phyloP scores from a whole-genome alignment of 37 sponge, comb jelly and placozoan genomes.

The Cladorhizidae sp. region DNA sequence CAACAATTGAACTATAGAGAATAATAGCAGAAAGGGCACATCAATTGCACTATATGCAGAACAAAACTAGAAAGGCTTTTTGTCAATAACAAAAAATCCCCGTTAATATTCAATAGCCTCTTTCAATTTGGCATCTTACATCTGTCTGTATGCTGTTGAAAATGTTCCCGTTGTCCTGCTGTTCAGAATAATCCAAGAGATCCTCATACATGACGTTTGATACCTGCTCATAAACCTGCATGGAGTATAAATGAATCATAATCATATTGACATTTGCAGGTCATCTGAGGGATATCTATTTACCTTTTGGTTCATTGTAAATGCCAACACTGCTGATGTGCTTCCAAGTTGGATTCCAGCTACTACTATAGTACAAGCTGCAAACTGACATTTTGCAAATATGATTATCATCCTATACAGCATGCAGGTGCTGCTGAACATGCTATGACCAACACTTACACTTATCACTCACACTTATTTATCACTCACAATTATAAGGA shows the following conservation, averaged over 20 bases:
- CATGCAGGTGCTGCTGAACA: background rate
- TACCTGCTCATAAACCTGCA: background rate
- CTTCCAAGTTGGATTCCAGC: slow-evolving; percentile 9
- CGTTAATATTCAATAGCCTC: too few relatives aligned
- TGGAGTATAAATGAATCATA: background rate
- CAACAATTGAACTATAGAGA: slow-evolving; percentile 24
- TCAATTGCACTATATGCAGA: background rate
- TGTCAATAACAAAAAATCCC: too few relatives aligned
- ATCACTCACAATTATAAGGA: slow-evolving; percentile 16
- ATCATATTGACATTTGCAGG: background rate
- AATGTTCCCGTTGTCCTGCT: background rate
- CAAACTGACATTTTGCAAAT: slow-evolving; percentile 13
- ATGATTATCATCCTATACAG: too few relatives aligned
- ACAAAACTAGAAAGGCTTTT: background rate
- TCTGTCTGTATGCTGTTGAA: background rate
- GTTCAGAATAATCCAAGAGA: background rate
- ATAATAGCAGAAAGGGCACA: background rate
- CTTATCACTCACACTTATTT: too few relatives aligned
- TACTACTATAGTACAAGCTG: background rate
- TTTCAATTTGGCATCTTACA: background rate
- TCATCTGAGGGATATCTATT: background rate
- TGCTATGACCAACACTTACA: background rate
- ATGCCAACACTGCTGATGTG: slow-evolving; percentile 1
- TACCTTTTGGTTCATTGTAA: slow-evolving; percentile 2
- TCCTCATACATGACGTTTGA: background rate